Evolutionary conservation across 2,888 invertebrate species (phyloP), one percentile per base, ranked within the genome.

Genomic region (Macaria liturata): DNA sequence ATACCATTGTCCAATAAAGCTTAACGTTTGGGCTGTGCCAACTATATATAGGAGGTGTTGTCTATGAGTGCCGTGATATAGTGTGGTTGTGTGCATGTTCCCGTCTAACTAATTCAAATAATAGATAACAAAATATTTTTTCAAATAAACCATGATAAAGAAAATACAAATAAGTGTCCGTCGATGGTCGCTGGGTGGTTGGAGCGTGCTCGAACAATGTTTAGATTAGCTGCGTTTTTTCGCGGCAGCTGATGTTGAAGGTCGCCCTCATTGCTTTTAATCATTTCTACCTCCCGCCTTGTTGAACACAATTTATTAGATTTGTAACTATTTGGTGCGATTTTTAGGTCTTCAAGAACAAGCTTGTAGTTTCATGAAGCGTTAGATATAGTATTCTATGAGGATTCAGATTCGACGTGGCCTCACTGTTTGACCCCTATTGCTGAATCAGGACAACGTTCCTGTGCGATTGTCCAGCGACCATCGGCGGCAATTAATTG

Each of bases 61-160:
- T 54, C 43, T 50, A 61, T 60, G 59, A 62, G 68, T 65, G 71
- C 80, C 71, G 75, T 83, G 84, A 84, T 84, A 86, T 86, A 87
- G 78, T 88, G 89, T 90, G 89, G 88, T 90, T 86, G 83, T 75
- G 87, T 88, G 88, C 85, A 83, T 84, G 78, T 77, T 70, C 82
- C 82, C 79, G 75, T 78, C 80, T 82, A 86, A 84, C 77, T 83
- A 85, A 85, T 84, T 81, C 78, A 81, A 77, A 74, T 60, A 69
- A 76, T 71, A 71, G 68, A 77, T 71, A 71, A 74, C 43, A 74
- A 75, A 9, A 45, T 40, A 46, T 50, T 46, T 8, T 30, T 49
- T 43, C 62, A 64, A 57, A 61, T 63, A 57, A 59, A 68, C 61
- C 62, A 53, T 62, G 65, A 67, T 59, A 60, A 64, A 42, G 56